Conservation (phyloP, 2,113 vertebrate genomes). For the Sinocyclocheilus grahami region DNA sequence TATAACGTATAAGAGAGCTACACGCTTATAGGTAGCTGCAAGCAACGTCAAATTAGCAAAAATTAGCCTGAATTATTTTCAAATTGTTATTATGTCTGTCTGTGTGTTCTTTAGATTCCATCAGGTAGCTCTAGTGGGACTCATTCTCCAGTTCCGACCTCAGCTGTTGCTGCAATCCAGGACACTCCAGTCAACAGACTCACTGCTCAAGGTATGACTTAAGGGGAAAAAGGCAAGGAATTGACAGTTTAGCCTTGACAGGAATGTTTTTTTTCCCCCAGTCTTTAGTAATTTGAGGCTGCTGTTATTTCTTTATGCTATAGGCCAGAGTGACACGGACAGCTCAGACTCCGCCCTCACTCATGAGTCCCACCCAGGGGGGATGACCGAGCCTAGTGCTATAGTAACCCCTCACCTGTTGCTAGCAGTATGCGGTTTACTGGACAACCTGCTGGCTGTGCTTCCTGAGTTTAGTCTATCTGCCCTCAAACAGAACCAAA, state of each 20-base stretch:
- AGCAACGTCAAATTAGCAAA: neutral
- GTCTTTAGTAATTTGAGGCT: neutral
- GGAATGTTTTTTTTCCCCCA: neutral
- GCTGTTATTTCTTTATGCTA: neutral
- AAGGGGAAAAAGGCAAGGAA: neutral
- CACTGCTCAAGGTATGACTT: conserved; percentile 78
- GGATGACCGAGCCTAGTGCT: conserved; percentile 67
- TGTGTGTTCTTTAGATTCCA: conserved; percentile 69
- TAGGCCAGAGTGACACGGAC: conserved; percentile 85
- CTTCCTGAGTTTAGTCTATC: conserved; percentile 80
- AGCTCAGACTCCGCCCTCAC: conserved; percentile 73
- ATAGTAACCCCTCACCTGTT: conserved; percentile 87
- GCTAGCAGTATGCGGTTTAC: conserved; percentile 84
- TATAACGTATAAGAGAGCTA: too few species aligned
- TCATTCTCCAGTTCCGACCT: conserved; percentile 58
- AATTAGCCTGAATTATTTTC: neutral
- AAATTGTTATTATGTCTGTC: neutral
- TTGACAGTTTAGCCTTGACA: neutral
- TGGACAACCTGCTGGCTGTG: conserved; percentile 84
- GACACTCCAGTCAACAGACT: conserved; percentile 76
- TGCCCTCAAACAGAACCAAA: conserved; percentile 77
- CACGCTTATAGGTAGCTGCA: neutral
- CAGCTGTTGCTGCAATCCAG: conserved; percentile 59
- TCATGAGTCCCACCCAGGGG: conserved; percentile 68
- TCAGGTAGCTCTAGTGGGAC: conserved; percentile 65